Evolutionary conservation across 2,113 vertebrate species (phyloP).

Genomic region (Menidia beryllina): DNA sequence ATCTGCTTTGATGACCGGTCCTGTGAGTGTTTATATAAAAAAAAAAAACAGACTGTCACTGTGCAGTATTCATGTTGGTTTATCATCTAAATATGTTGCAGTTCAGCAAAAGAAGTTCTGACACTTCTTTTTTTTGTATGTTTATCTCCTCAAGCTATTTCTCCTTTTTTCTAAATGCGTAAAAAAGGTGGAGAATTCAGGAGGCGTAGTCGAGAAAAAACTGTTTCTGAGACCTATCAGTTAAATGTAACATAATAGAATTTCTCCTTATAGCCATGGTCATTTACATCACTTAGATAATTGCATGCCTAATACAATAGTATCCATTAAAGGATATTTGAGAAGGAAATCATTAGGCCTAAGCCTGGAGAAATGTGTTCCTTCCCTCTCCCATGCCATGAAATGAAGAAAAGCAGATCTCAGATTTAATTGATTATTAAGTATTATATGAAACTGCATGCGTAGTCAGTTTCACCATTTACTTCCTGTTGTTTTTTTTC

Average conservation of each 20-base stretch:
- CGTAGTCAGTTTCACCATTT: neutral
- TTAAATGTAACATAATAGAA: slow-evolving; percentile 20
- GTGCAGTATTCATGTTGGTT: too few species aligned
- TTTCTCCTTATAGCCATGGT: slow-evolving; percentile 20
- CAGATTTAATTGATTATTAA: too few species aligned
- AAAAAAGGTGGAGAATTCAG: neutral
- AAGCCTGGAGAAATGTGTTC: slow-evolving; percentile 32
- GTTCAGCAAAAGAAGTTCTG: too few species aligned
- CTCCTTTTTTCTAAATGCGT: neutral
- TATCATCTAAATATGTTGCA: too few species aligned
- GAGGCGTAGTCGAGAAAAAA: neutral
- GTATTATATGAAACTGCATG: neutral
- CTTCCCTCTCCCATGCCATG: neutral
- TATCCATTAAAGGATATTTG: slow-evolving; percentile 61
- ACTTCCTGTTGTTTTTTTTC: slow-evolving; percentile 17
- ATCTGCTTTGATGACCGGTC: too few species aligned
- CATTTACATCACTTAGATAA: slow-evolving; percentile 26
- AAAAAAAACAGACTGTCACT: too few species aligned
- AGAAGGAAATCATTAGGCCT: slow-evolving; percentile 69
- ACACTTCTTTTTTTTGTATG: too few species aligned
- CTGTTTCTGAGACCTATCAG: slow-evolving; percentile 28
- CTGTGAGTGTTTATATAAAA: too few species aligned
- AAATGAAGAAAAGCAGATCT: slow-evolving; percentile 8
- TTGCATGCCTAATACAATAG: slow-evolving; percentile 49
- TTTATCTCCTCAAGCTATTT: neutral